A percentile compares a stretch with the other conserved stretches of the same genome.
These are phyloP conservation scores for Uria aalge DNA, from an alignment of 2,113 vertebrate species.

Conservation along the genomic window DNA sequence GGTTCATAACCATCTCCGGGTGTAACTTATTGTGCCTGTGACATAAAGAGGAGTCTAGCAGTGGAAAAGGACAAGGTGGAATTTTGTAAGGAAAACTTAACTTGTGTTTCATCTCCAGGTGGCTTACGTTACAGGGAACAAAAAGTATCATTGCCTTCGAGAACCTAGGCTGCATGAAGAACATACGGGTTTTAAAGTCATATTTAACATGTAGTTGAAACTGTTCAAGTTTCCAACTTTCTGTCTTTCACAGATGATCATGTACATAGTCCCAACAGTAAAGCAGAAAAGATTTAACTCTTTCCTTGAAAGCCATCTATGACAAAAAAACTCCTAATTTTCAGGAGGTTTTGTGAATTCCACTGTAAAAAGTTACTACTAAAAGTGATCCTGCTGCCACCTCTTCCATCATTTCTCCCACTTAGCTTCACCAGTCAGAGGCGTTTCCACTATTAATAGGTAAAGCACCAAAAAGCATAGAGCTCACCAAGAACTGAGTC, in stretches of 20 bases:
- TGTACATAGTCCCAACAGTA: background rate
- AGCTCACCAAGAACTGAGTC: background rate
- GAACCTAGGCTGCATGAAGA: background rate
- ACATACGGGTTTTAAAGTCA: background rate
- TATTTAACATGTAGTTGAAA: background rate
- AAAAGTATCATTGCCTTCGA: background rate
- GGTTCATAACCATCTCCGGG: background rate
- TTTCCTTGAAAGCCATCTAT: background rate
- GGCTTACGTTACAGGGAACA: background rate
- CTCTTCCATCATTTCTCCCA: background rate
- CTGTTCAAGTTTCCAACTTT: background rate
- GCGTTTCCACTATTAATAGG: background rate
- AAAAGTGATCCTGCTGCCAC: background rate
- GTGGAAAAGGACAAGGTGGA: background rate
- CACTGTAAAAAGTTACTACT: background rate
- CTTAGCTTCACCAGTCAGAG: background rate
- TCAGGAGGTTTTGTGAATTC: background rate
- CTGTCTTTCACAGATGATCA: background rate
- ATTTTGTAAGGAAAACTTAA: background rate
- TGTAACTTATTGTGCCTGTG: background rate
- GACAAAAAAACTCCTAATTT: background rate
- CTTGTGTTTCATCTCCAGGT: background rate
- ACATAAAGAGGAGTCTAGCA: background rate
- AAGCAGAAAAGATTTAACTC: background rate
- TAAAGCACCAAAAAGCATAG: background rate